Evolutionary conservation across 2,888 invertebrate species (phyloP), one percentile per base, ranked within the genome.

Genomic region (Drosophila pegasa): DNA sequence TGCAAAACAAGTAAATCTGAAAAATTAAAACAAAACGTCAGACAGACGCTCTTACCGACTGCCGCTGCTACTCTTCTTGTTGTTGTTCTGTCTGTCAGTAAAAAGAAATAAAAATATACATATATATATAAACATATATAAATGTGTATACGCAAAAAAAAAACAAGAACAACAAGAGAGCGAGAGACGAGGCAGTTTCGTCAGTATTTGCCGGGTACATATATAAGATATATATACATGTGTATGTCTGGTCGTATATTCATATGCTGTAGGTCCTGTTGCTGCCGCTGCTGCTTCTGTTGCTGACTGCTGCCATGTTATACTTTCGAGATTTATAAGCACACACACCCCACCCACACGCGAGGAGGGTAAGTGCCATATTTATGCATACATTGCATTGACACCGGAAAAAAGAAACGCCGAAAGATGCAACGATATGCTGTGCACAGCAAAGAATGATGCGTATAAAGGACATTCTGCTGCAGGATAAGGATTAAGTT

Each of bases 11-110:
- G 81, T 84, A 84, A 87, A 84, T 87, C 74, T 78, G 78, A 72
- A 43, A 84, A 86, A 88, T 87, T 83, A 74, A 88, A 88, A 84
- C 73, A 79, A 81, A 88, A 76, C 76, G 85, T 71, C 75, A 73
- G 78, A 66, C 72, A 63, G 58, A 52, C 70, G 43, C 55, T 50
- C 40, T 9, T 29, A 31, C 51, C 33, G 18, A 16, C 25, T 61
- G 43, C 10, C 51, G 12, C 20, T 56, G 25, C 9, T 48, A 20
- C 29, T 51, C 10, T 52, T 7, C 33, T 62, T 45, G 9, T 29
- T 35, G 37, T 27, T 20, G 31, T 9, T 43, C 16, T 31, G 51
- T 40, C 20, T 43, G 50, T 8, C 65, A 65, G 60, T 41, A 38
- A 58, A 70, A 71, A 54, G 27, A 71, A 56, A 56, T 50, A 47